A percentile compares a stretch with the other conserved stretches of the same genome.
Evolutionary conservation across 2,113 vertebrate species (phyloP).

Genomic region (Elachura formosa): DNA sequence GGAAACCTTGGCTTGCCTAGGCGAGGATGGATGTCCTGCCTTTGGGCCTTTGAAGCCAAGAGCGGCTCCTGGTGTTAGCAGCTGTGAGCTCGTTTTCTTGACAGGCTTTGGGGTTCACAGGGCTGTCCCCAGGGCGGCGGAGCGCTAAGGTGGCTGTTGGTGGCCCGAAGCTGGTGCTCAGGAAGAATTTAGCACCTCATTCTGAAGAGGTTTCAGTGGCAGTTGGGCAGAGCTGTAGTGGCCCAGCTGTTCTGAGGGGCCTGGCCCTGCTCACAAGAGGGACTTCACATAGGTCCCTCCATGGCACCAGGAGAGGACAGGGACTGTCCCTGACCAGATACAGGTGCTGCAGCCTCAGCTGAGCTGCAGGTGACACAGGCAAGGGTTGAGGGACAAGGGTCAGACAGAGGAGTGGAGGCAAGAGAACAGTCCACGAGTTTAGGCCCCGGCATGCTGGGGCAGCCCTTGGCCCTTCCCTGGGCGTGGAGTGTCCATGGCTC

Average conservation of each 20-base stretch:
- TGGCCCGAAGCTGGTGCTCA: rapidly evolving
- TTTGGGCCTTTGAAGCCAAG: not conserved
- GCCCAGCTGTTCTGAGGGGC: not conserved
- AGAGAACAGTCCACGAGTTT: rapidly evolving
- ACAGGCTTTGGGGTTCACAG: not conserved
- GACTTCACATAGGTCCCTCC: not conserved
- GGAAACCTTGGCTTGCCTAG: not conserved
- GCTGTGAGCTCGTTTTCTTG: not conserved
- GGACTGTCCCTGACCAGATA: rapidly evolving
- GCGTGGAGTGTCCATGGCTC: rapidly evolving
- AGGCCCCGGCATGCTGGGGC: rapidly evolving
- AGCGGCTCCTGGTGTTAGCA: rapidly evolving
- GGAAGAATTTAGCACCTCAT: rapidly evolving
- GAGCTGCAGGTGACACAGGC: not conserved
- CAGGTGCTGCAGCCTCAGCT: not conserved
- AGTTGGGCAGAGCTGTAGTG: not conserved
- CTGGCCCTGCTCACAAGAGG: not conserved
- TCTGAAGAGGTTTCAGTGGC: not conserved
- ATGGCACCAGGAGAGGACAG: not conserved
- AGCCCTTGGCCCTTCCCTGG: not conserved
- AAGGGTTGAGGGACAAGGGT: not conserved
- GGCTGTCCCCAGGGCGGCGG: not conserved
- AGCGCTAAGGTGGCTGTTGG: not conserved
- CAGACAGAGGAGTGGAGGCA: not conserved
- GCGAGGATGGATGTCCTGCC: not conserved